Conservation (phyloP, 1,140 invertebrate species). For the Colletes gigas region DNA sequence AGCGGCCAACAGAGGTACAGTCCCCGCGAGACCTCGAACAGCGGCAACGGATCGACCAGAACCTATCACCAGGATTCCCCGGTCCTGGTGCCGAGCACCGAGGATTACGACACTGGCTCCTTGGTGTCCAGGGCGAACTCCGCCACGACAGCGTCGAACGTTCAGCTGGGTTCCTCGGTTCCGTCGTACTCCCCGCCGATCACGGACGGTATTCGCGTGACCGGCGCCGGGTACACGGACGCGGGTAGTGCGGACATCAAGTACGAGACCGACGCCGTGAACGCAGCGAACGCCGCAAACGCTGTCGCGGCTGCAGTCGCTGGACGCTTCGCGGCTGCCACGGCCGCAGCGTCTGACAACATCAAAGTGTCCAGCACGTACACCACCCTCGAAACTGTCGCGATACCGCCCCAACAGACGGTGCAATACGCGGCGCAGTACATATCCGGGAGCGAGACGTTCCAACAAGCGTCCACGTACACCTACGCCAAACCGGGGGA, state of each 20-base stretch:
- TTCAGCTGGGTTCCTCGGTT: constrained; percentile 68
- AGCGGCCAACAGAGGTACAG: constrained; percentile 70
- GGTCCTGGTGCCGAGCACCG: constrained; percentile 37
- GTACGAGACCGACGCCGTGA: constrained; percentile 53
- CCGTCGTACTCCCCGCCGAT: constrained; percentile 72
- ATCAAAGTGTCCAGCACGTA: constrained; percentile 77
- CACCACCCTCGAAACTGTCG: constrained; percentile 77
- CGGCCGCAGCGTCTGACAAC: constrained; percentile 64
- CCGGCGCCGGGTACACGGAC: constrained; percentile 45
- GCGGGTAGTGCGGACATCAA: constrained; percentile 28
- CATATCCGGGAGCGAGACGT: constrained; percentile 69
- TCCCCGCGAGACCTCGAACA: constrained; percentile 62
- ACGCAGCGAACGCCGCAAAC: constrained; percentile 46
- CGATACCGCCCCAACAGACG: constrained; percentile 68
- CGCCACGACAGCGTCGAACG: neutral
- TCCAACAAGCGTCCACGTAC: constrained; percentile 72
- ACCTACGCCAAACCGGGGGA: constrained; percentile 73
- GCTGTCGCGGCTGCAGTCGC: constrained; percentile 27
- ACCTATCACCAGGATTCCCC: constrained; percentile 74
- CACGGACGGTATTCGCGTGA: constrained; percentile 52
- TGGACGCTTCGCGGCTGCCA: constrained; percentile 47
- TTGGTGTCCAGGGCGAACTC: constrained; percentile 58
- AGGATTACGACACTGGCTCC: constrained; percentile 69
- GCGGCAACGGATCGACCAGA: constrained; percentile 12
- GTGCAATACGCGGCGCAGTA: constrained; percentile 76